Conservation (phyloP, 2,888 invertebrate species). For the Pristionchus mayeri region DNA sequence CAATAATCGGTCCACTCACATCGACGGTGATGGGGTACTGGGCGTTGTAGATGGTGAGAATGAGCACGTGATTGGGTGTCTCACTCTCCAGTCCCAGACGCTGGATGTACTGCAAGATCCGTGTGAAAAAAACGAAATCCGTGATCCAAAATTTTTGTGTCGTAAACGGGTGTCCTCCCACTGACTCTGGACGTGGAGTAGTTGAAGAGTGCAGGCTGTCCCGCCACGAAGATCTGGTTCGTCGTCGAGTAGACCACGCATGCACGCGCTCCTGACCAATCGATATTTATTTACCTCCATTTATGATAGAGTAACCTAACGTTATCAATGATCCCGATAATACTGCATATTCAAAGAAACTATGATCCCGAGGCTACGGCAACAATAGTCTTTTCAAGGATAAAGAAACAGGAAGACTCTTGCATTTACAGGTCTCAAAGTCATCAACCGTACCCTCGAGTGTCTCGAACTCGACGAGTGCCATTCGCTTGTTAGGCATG, state of each 20-base stretch:
- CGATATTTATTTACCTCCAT: background rate
- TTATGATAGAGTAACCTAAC: too few species aligned
- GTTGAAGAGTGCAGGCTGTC: conserved; percentile 78
- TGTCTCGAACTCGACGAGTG: conserved; percentile 73
- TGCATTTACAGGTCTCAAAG: conserved; percentile 54
- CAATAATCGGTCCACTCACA: conserved; percentile 52
- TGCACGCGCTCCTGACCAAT: conserved; percentile 63
- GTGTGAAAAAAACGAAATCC: too few species aligned
- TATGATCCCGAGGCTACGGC: too few species aligned
- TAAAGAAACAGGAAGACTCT: too few species aligned
- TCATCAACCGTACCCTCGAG: conserved; percentile 57
- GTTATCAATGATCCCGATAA: too few species aligned
- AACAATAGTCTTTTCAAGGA: too few species aligned
- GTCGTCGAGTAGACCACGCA: conserved; percentile 69
- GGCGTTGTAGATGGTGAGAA: conserved; percentile 97
- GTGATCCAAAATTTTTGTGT: too few species aligned
- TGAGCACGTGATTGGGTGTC: conserved; percentile 93
- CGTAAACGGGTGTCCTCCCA: too few species aligned
- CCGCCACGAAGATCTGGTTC: conserved; percentile 77
- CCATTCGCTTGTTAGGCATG: conserved; percentile 72
- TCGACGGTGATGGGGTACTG: conserved; percentile 97
- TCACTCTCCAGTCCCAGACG: conserved; percentile 78
- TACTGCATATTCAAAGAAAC: too few species aligned
- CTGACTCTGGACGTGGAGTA: conserved; percentile 77
- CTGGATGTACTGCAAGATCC: conserved; percentile 57